Base-by-base conservation (phyloP, 2,113 vertebrate species). In the Hemibagrus wyckioides region DNA sequence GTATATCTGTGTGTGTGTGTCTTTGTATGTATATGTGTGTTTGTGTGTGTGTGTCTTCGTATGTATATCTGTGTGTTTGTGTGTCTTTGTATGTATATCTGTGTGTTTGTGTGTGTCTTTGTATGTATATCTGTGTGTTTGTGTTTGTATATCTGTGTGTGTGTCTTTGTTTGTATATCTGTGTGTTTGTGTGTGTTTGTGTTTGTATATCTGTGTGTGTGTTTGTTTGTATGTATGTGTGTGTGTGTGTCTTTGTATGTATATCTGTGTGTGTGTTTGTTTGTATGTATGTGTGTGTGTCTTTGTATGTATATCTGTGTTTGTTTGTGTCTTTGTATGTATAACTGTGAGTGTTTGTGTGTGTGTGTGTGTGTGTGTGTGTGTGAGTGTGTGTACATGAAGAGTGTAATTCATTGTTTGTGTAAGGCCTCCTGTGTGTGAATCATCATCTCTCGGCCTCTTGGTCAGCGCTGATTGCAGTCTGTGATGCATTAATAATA, bases 401-500 rank as follows among this genome's bases (percentile, higher is more conserved):
- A 33, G 56, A 13, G n/a, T 59, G 57, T 48, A 83, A 86, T 87
- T 90, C 48, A 56, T 28, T 86, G 91, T 88, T 88, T 88, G 88
- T 90, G 87, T 89, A 89, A 71, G 87, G 85, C 77, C 30, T 83
- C 85, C 86, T 83, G 87, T 82, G 33, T 84, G 89, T 80, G 87
- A 88, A 91, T 92, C 90, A 90, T 94, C 91, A 87, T 86, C 87
- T 81, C 85, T 79, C 59, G 33, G 93, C 94, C 90, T 92, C 95
- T 92, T 91, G 89, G 94, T 92, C 95, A 94, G 93, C 25, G 54
- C 65, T 90, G 90, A 89, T 89, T 92, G 92, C 90, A 92, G 90
- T 83, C 90, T 89, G 92, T 92, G 92, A 90, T 89, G 82, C 92
- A 94, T 95, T 89, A 94, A 94, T 95, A 94, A 95, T 95, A 90